Conservation (phyloP, 2,797 vertebrate genomes). For the Vespertilio murinus region DNA sequence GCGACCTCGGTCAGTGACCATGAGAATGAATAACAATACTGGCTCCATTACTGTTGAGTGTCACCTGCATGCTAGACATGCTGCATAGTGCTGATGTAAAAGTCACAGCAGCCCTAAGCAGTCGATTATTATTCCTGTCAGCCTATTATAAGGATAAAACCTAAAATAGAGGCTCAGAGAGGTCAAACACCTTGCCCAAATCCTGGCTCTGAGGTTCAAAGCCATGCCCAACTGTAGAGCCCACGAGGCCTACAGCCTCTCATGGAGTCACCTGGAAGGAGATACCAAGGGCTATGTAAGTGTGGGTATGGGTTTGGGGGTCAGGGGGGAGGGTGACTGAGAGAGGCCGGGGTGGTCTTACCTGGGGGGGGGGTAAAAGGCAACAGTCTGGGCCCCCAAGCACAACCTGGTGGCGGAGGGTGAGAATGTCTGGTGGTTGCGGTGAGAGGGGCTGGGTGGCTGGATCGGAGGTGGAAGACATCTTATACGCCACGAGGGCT, state of each 20-base stretch:
- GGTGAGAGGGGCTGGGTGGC: neutral
- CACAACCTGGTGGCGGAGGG: neutral
- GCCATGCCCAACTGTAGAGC: neutral
- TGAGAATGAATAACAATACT: neutral
- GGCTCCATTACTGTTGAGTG: neutral
- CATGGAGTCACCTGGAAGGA: neutral
- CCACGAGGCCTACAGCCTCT: neutral
- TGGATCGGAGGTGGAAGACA: neutral
- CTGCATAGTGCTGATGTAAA: neutral
- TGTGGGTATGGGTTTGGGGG: neutral
- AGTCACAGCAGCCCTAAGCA: neutral
- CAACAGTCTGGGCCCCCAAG: neutral
- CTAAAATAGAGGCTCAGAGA: neutral
- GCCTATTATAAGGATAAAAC: neutral
- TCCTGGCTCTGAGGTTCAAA: neutral
- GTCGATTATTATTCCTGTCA: neutral
- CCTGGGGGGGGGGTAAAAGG: neutral
- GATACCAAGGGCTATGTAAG: rapidly evolving
- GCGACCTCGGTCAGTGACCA: neutral
- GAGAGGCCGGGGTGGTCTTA: neutral
- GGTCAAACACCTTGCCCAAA: neutral
- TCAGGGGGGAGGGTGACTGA: neutral
- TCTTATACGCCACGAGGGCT: neutral
- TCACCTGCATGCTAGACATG: neutral
- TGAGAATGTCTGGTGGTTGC: neutral